Percentiles rank a stretch among this genome's conserved stretches.
phyloP scores from a whole-genome alignment of 37 sponge, comb jelly and placozoan species.

The Agelas oroides region DNA sequence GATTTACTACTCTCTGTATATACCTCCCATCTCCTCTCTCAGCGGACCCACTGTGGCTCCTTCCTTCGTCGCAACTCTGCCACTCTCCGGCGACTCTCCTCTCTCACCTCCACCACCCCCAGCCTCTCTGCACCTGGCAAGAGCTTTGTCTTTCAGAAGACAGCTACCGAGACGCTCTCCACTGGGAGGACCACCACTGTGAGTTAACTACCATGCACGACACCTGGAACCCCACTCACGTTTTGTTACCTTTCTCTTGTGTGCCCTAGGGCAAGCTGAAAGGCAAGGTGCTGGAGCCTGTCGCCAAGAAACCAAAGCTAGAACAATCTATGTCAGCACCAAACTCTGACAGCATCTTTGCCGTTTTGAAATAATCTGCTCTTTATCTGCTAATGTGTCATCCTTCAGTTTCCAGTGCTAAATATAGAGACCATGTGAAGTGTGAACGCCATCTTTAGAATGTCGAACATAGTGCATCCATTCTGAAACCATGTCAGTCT shows the following conservation, averaged over 20 bases:
- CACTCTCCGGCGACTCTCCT: conserved; percentile 53
- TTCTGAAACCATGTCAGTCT: too few species aligned
- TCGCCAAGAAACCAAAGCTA: conserved; percentile 26
- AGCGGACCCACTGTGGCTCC: conserved; percentile 52
- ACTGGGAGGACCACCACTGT: not conserved
- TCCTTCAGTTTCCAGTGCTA: too few species aligned
- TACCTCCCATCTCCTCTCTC: not conserved
- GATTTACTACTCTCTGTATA: too few species aligned
- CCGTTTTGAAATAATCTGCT: not conserved
- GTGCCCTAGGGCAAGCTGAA: too few species aligned
- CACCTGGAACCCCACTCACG: not conserved
- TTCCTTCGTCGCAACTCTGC: conserved; percentile 52
- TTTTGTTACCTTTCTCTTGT: not conserved
- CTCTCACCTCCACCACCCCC: conserved; percentile 36
- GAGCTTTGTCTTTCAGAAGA: conserved; percentile 77
- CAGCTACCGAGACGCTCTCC: not conserved
- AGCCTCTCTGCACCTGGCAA: conserved; percentile 16
- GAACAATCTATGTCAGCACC: conserved; percentile 19
- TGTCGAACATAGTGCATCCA: too few species aligned
- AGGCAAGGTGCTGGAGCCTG: too few species aligned
- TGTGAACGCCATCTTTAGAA: too few species aligned
- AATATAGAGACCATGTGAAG: too few species aligned
- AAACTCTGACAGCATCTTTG: conserved; percentile 6
- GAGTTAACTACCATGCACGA: not conserved
- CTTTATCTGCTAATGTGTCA: not conserved